Evolutionary conservation across 2,113 vertebrate genomes (phyloP), one percentile per base, ranked within the genome.

Genomic region (Sphaerodactylus townsendi): DNA sequence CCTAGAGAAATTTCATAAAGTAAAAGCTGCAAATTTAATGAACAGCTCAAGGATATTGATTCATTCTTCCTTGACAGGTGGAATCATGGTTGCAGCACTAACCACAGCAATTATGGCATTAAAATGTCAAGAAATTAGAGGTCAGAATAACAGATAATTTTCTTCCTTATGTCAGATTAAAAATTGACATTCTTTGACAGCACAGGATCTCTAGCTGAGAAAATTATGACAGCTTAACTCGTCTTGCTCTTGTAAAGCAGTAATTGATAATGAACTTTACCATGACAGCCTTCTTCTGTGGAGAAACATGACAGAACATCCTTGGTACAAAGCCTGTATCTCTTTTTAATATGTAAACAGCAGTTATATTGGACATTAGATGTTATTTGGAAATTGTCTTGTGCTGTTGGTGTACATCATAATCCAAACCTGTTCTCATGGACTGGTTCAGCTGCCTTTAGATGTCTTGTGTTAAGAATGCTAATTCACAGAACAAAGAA

Each of bases 111-210:
- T 98, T 98, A 97, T 94, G 92, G 95, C 94, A 96, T 98, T 97
- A 97, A 97, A 98, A 97, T 97, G 97, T 98, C 97, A 98, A 96
- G 93, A 97, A 98, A 97, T 98, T 97, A 97, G 96, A 97, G 96
- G 96, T 98, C 97, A 97, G 95, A 96, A 95, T 95, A 96, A 95
- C 95, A 96, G 95, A 97, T 97, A 90, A 97, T 98, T 98, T 97
- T 98, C 96, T 94, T 95, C 92, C 93, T 92, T 86, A 83, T 96
- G 96, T 98, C 97, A 97, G 95, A 96, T 96, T 96, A 97, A 95
- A 97, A 96, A 96, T 94, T 97, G 97, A 96, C 96, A 93, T 95
- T 92, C 77, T 94, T 95, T 97, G 97, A 97, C 97, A 95, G 94
- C 94, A 91, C 90, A 90, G 93, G 96, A 96, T 96, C 95, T 95